Base-by-base conservation (phyloP, 2,797 vertebrate species). In the Novumbra hubbsi region DNA sequence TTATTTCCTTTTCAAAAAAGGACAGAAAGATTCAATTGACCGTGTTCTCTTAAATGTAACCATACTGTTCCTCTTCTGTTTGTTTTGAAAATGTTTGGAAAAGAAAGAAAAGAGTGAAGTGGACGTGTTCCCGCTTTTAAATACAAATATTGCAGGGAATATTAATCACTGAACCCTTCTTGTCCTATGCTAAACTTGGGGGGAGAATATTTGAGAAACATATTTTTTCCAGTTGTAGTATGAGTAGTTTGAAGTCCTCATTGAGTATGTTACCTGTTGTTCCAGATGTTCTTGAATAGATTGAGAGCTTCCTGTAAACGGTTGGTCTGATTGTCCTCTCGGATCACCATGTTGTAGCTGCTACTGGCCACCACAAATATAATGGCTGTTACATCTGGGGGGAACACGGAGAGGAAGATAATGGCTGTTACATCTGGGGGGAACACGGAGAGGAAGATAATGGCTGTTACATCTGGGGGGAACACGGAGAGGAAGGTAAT, bases 281-380 rank as follows among this genome's bases (percentile, higher is more conserved):
- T 99, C 98, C 98, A 99, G 92, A 99, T 99, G 93, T 97, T 99
- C 94, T 98, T 99, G 93, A 99, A 99, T 86, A 99, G 97, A 91
- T 99, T 98, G 91, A 99, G 96, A 34, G 98, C 97, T 93, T 99
- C 98, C 88, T 98, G 97, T 92, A 99, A 95, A 82, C 98, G 95
- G 90, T 99, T 99, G 91, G 98, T 99, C 93, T 97, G 96, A 94
- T 99, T 99, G 95, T 99, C 98, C 92, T 99, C 98, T 90, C 98
- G 93, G 81, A 99, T 97, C 88, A 99, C 98, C 98, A 99, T 99
- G 93, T 99, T 99, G 94, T 99, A 99, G 92, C 98, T 99, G 96
- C 98, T 99, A 94, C 98, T 99, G 83, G 98, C 98, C 90, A 99
- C 98, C 91, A 99, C 97, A 24, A 99, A 99, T 88, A 99, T 99